Conservation (phyloP, 2,113 vertebrate genomes). For the Misgurnus anguillicaudatus region DNA sequence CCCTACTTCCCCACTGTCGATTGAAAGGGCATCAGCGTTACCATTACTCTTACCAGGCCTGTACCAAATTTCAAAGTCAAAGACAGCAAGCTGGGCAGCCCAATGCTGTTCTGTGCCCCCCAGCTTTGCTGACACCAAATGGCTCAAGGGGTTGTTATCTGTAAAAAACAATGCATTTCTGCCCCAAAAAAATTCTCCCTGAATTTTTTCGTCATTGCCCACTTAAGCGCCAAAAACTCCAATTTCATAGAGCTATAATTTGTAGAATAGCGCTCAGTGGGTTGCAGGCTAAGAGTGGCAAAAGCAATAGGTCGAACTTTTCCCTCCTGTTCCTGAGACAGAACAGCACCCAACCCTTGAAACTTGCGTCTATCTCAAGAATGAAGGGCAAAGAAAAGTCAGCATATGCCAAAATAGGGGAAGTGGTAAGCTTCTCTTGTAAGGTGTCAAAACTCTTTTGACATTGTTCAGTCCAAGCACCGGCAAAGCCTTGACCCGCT, state of each 20-base stretch:
- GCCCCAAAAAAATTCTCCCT: constrained; percentile 33
- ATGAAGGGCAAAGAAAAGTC: background rate
- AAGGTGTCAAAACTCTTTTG: background rate
- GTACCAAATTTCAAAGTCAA: background rate
- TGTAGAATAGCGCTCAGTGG: background rate
- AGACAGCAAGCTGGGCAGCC: background rate
- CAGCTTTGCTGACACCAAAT: background rate
- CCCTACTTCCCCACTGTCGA: too few species aligned
- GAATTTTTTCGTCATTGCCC: constrained; percentile 38
- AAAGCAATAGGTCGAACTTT: background rate
- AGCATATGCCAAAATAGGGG: constrained; percentile 5
- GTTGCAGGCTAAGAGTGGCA: background rate
- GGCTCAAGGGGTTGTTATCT: background rate
- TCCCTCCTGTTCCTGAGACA: constrained; percentile 23
- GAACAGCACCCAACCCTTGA: constrained; percentile 3
- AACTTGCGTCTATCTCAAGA: background rate
- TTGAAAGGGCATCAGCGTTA: too few species aligned
- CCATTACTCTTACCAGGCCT: too few species aligned
- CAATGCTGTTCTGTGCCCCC: constrained; percentile 10
- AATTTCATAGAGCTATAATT: constrained; percentile 16
- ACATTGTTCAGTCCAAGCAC: background rate
- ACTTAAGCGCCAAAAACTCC: constrained; percentile 30
- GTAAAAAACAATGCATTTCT: too few species aligned
- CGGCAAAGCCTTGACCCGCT: rapidly evolving
- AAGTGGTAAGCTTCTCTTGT: background rate